Evolutionary conservation across 2,113 vertebrate species (phyloP).

Genomic region (Neomonachus schauinslandi): DNA sequence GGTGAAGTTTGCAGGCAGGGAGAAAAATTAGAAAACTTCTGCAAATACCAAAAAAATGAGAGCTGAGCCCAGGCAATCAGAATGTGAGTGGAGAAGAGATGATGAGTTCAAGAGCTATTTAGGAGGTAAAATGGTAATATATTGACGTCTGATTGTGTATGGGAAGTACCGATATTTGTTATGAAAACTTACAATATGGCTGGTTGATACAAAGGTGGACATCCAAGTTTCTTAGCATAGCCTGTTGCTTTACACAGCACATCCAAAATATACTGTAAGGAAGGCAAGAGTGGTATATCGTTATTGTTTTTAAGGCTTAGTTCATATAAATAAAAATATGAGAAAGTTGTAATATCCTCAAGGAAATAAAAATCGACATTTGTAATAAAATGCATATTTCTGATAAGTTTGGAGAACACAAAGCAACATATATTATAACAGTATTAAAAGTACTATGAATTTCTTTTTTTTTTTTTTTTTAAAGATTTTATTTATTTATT

Average conservation of each 20-base stretch:
- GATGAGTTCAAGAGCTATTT: neutral
- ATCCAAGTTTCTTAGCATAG: neutral
- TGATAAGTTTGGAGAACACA: neutral
- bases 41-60: neutral
- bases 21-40: neutral
- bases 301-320: neutral
- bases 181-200: neutral
- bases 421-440: neutral
- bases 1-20: neutral
- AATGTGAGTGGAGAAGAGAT: neutral
- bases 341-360: neutral
- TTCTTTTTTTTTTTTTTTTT: too few relatives aligned
- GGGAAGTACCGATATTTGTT: neutral
- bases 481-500: too few relatives aligned
- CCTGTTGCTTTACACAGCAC: neutral
- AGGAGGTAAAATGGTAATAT: neutral
- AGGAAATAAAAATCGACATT: conserved; percentile 12
- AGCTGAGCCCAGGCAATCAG: neutral
- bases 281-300: neutral
- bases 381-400: neutral
- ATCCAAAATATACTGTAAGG: neutral
- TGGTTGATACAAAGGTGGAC: neutral
- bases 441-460: neutral
- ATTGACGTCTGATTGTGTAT: neutral
- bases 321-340: neutral